These are phyloP conservation scores for Tetramorium bicarinatum DNA, from an alignment of 2,888 invertebrate genomes.

Conservation along the genomic window DNA sequence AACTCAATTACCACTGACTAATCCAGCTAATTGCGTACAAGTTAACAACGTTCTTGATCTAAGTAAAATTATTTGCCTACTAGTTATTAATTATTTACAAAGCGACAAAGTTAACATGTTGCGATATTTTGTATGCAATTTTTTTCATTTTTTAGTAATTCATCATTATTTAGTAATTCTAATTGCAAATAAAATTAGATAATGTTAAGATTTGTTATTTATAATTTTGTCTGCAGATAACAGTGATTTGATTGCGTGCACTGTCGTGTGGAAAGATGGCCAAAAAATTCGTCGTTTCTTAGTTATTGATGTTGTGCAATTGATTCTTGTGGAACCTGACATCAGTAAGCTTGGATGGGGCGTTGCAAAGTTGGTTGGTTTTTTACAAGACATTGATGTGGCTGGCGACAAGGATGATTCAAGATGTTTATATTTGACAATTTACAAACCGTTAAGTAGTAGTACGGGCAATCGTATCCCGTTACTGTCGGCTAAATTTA, in stretches of 20 bases:
- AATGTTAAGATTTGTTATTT: slow-evolving; percentile 88
- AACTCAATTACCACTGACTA: slow-evolving; percentile 95
- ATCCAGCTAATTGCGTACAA: slow-evolving; percentile 95
- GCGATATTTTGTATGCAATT: neutral
- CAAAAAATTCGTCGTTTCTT: slow-evolving; percentile 97
- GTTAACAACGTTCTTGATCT: slow-evolving; percentile 98
- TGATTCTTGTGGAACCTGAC: slow-evolving; percentile 99
- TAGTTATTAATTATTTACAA: neutral
- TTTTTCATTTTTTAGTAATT: neutral
- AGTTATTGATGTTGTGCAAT: slow-evolving; percentile 97
- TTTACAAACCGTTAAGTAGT: slow-evolving; percentile 92
- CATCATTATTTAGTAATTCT: too few species aligned
- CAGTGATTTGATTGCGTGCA: slow-evolving; percentile 98
- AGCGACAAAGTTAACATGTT: neutral
- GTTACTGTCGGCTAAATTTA: slow-evolving; percentile 95
- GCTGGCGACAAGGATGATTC: slow-evolving; percentile 99
- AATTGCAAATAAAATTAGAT: neutral
- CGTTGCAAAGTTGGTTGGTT: slow-evolving; percentile 98
- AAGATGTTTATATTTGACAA: slow-evolving; percentile 96
- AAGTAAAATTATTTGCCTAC: slow-evolving; percentile 89
- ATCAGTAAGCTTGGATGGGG: slow-evolving; percentile 98
- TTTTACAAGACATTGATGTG: slow-evolving; percentile 97
- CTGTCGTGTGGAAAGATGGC: slow-evolving; percentile 96
- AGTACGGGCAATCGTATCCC: slow-evolving; percentile 92
- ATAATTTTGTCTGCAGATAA: slow-evolving; percentile 93